phyloP scores from a whole-genome alignment of 2,797 vertebrate genomes.

The Manis crassicaudata region DNA sequence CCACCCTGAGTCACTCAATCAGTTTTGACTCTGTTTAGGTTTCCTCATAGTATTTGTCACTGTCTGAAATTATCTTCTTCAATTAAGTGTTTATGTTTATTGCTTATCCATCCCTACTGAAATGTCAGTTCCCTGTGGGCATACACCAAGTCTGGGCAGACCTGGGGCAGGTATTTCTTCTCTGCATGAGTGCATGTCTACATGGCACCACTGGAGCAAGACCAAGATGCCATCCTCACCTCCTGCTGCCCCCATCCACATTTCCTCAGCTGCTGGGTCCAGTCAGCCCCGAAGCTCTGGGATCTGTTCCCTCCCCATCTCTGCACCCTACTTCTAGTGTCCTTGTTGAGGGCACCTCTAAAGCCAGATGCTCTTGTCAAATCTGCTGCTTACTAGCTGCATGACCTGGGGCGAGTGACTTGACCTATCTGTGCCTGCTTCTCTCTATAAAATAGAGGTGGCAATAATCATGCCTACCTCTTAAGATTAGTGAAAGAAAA shows the following conservation, averaged over 20 bases:
- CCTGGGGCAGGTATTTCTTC: neutral
- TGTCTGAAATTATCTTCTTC: neutral
- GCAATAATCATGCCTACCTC: neutral
- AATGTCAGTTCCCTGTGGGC: neutral
- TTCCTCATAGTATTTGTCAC: neutral
- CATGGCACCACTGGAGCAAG: neutral
- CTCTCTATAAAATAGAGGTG: neutral
- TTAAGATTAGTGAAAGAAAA: neutral
- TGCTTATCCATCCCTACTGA: neutral
- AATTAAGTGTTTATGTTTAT: too few relatives aligned
- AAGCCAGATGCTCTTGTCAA: neutral
- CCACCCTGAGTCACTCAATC: accelerated
- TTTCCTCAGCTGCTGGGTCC: neutral
- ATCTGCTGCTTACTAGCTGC: neutral
- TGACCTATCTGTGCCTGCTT: neutral
- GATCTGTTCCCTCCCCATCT: neutral
- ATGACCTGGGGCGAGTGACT: neutral
- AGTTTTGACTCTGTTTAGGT: neutral
- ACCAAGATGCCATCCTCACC: neutral
- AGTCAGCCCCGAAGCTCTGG: neutral
- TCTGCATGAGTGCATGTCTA: neutral
- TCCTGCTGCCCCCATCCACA: neutral
- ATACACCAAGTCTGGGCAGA: neutral
- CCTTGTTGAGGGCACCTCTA: neutral
- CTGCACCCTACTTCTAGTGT: neutral